Base-by-base conservation (phyloP, 2,888 invertebrate genomes). In the Elysia crispata region DNA sequence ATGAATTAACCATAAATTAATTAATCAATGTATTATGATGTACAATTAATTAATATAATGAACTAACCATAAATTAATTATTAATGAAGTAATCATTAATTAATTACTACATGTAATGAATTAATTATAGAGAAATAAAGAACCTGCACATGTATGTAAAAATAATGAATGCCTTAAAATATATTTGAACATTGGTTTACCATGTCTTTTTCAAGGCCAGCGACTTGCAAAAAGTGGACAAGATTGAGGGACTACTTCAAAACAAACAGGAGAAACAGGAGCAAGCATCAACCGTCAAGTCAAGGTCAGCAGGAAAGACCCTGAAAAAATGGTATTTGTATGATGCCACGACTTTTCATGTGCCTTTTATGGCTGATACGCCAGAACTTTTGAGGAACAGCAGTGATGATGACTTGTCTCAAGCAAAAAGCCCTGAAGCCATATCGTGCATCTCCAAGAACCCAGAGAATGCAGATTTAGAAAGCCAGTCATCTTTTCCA, bases 361-460 rank as follows among this genome's bases (percentile, higher is more conserved):
- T 72, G 72, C 72, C 72, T 49, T 31, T 30, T 50, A 72, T 41
- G 25, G 72, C 72, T 18, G 72, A 72, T 31, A 72, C 49, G 23
- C 25, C 25, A 25, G 54, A 54, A 54, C 54, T 54, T 54, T 20
- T 20, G 33, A 50, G 28, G 20, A 72, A 72, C 72, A 30, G 28
- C 25, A 30, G 23, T 49, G 72, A 72, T 72, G 72, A 30, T 28
- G 20, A 20, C 72, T 72, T 30, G 72, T 20, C 33, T 28, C n/a
- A 54, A 8, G 28, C 23, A 20, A 74, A 64, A 64, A 64, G 64
- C 23, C 64, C 64, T 64, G 64, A 20, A 23, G 64, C 31, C 70
- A 69, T 69, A 31, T 69, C 70, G 15, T 69, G 70, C 70, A 64
- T 64, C 64, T n/a, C 64, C 23, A 23, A 69, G 70, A 69, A 69